Evolutionary conservation across 2,113 vertebrate species (phyloP).

Genomic region (Chrysemys picta): DNA sequence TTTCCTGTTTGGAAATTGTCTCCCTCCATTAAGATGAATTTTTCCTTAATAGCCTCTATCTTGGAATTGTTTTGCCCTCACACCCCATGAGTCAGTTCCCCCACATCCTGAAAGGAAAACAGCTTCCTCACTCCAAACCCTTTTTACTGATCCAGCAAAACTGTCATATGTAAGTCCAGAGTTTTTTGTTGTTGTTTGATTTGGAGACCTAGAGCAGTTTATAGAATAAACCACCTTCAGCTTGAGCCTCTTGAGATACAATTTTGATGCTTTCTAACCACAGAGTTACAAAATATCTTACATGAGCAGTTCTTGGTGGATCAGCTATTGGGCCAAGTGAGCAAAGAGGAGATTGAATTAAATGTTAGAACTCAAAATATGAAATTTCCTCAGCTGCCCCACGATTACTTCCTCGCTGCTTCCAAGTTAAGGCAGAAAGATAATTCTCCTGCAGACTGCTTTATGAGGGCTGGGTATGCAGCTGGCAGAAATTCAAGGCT

Average conservation of each 20-base stretch:
- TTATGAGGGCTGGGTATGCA: constrained; percentile 34
- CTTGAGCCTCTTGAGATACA: constrained; percentile 30
- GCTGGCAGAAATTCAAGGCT: constrained; percentile 36
- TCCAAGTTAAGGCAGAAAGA: constrained; percentile 55
- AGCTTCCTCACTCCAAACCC: constrained; percentile 34
- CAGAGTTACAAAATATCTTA: constrained; percentile 63
- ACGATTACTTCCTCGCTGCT: constrained; percentile 28
- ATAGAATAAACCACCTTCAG: constrained; percentile 40
- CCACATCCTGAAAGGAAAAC: constrained; percentile 63
- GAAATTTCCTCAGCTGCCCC: constrained; percentile 27
- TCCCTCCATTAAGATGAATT: constrained; percentile 51
- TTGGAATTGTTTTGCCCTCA: constrained; percentile 52
- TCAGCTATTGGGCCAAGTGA: constrained; percentile 53
- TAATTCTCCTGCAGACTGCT: background rate
- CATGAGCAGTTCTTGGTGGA: constrained; percentile 40
- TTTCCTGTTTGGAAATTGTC: background rate
- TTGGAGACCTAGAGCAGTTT: constrained; percentile 37
- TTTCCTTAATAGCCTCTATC: constrained; percentile 36
- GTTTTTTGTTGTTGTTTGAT: constrained; percentile 57
- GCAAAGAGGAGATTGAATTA: constrained; percentile 48
- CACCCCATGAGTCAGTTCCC: constrained; percentile 57
- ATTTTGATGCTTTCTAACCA: constrained; percentile 55
- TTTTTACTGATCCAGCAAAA: constrained; percentile 26
- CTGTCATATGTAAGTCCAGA: constrained; percentile 35
- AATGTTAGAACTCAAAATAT: constrained; percentile 48